Conservation (phyloP, 2,113 vertebrate genomes). For the Nothocercus nigrocapillus region DNA sequence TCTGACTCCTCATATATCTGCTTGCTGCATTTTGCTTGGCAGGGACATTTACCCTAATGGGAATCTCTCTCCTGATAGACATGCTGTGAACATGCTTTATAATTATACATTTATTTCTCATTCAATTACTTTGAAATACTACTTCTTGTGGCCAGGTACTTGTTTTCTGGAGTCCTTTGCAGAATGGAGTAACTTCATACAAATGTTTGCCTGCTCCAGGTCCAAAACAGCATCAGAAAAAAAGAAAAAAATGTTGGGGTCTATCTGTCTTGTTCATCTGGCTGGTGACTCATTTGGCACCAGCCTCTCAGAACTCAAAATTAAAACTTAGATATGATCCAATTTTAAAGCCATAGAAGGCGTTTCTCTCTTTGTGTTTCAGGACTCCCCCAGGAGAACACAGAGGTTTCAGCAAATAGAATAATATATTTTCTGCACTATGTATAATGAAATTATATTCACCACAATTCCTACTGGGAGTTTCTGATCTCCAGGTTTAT, state of each 20-base stretch:
- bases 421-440: neutral
- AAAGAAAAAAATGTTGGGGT: neutral
- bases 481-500: constrained; percentile 36
- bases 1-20: neutral
- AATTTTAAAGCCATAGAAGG: neutral
- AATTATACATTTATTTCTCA: neutral
- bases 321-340: constrained; percentile 19
- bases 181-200: neutral
- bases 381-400: neutral
- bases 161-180: neutral
- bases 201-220: neutral
- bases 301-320: neutral
- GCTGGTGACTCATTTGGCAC: neutral
- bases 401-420: constrained; percentile 20
- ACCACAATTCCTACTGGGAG: constrained; percentile 19
- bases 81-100: neutral
- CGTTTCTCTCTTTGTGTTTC: neutral
- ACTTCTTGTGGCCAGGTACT: neutral
- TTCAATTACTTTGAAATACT: neutral
- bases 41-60: neutral
- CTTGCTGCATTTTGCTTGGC: neutral
- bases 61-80: neutral
- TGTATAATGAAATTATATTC: constrained; percentile 30
- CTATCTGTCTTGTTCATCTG: neutral
- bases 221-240: neutral